Base-by-base conservation (phyloP, 2,888 invertebrate genomes). In the Perizoma affinitatum region DNA sequence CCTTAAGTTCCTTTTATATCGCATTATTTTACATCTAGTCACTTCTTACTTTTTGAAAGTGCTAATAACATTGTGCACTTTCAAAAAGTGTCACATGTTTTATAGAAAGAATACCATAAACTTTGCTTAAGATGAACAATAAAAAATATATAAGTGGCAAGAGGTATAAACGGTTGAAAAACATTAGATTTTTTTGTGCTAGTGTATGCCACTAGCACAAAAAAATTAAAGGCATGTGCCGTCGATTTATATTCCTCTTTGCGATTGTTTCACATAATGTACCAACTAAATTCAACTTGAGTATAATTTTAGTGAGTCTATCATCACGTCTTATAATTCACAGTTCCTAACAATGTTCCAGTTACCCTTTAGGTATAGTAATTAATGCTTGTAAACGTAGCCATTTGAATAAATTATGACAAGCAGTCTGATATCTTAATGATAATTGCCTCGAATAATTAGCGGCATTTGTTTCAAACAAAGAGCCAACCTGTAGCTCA, bases 11-110 rank as follows among this genome's bases (percentile, higher is more conserved):
- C 8, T 22, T 8, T 22, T 34, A n/a, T 11, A 48, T 6, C 11
- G 38, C n/a, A n/a, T n/a, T 6, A 35, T 47, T 40, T 48, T 5
- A 44, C 56, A 49, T 44, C n/a, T 56, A 56, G 36, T 48, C 38
- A 46, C 8, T 48, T 40, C 0, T 42, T 11, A 47, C 5, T n/a
- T n/a, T 55, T 38, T 8, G 35, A 33, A 11, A 38, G 33, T 38
- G 36, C 36, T 53, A 46, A 40, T 42, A 4, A 42, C n/a, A n/a
- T 42, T 10, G n/a, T n/a, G n/a, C n/a, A n/a, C n/a, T n/a, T n/a
- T n/a, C n/a, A n/a, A n/a, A n/a, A n/a, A n/a, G n/a, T n/a, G n/a
- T n/a, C n/a, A n/a, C n/a, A n/a, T n/a, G n/a, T n/a, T n/a, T n/a
- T n/a, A n/a, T n/a, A n/a, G n/a, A n/a, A n/a, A n/a, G n/a, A n/a